Percentiles rank a stretch among this genome's conserved stretches.
Evolutionary conservation across 1,140 invertebrate species (phyloP).

Genomic region (Pseudomyrmex dendroicus): DNA sequence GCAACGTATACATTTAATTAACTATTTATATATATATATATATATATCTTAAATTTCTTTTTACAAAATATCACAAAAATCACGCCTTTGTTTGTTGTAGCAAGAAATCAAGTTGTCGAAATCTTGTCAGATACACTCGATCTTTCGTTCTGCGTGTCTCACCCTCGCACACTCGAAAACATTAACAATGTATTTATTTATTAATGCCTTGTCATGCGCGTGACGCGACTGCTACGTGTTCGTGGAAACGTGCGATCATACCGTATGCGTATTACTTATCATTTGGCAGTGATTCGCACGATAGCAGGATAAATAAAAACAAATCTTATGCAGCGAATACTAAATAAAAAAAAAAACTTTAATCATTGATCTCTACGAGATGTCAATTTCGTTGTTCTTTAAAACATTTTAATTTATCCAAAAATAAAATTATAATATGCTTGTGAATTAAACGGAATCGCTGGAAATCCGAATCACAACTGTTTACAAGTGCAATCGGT

Average conservation of each 20-base stretch:
- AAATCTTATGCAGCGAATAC: neutral
- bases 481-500: neutral
- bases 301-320: neutral
- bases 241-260: neutral
- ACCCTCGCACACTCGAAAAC: conserved; percentile 29
- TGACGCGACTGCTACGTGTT: conserved; percentile 27
- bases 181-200: conserved; percentile 30
- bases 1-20: conserved; percentile 65
- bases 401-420: too few relatives aligned
- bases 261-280: conserved; percentile 1
- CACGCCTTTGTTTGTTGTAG: conserved; percentile 81
- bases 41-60: conserved; percentile 69
- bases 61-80: conserved; percentile 86
- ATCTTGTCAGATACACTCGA: conserved; percentile 19
- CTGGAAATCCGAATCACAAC: neutral
- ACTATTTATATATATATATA: conserved; percentile 16
- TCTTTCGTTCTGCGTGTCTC: conserved; percentile 10
- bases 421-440: too few relatives aligned
- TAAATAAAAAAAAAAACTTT: neutral
- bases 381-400: neutral
- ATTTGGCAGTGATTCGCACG: conserved; percentile 40
- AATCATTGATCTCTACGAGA: neutral
- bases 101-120: conserved; percentile 74
- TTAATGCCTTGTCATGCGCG: neutral
- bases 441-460: neutral